phyloP scores from a whole-genome alignment of 2,888 invertebrate species.

The Rhopalosiphum nymphaeae region DNA sequence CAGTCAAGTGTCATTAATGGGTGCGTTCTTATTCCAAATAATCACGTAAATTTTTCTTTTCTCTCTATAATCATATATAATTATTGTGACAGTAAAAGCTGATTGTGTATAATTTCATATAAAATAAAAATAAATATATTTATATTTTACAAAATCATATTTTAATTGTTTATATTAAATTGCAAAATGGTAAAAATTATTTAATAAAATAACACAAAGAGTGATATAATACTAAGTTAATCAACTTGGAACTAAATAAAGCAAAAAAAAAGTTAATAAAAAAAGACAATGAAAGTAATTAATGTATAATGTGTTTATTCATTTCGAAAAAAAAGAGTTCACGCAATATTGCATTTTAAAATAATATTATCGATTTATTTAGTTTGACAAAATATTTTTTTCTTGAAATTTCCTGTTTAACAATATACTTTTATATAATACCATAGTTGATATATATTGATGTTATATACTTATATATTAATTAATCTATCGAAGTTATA shows the following conservation, averaged over 20 bases:
- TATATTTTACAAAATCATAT: background rate
- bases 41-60: no score
- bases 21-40: no score
- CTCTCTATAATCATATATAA: no score
- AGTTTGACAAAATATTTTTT: background rate
- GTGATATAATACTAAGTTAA: background rate
- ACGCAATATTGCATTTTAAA: background rate
- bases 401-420: background rate
- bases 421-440: background rate
- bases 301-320: background rate
- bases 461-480: background rate
- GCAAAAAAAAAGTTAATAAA: constrained; percentile 2
- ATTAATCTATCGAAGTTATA: background rate
- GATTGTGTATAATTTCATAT: no score
- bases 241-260: background rate
- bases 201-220: background rate
- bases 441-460: background rate
- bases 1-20: no score
- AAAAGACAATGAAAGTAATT: background rate
- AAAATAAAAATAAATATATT: no score
- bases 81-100: no score
- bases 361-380: constrained; percentile 17
- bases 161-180: background rate
- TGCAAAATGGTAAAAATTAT: background rate
- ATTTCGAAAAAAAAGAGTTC: background rate